phyloP scores from a whole-genome alignment of 2,113 vertebrate species.

The Trochalopteron elliotii region DNA sequence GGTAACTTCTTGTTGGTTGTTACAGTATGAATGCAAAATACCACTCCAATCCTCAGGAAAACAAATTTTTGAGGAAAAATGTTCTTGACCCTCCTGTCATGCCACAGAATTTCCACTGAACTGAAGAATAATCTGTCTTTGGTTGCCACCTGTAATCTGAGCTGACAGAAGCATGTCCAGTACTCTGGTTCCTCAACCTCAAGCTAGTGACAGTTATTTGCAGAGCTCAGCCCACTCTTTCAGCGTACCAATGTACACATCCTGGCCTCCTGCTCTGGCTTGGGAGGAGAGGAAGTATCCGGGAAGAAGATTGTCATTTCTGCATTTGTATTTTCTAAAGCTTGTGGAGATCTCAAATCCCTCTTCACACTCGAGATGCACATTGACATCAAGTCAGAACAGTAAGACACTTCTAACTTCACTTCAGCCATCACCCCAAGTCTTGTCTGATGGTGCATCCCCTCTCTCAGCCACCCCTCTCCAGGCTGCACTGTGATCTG shows the following conservation, averaged over 20 bases:
- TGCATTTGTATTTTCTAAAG: neutral
- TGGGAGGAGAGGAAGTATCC: neutral
- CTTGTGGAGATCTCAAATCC: neutral
- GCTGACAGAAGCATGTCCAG: neutral
- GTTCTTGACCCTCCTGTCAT: neutral
- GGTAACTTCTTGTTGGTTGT: neutral
- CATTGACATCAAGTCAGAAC: neutral
- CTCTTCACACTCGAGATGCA: neutral
- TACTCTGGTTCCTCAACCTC: neutral
- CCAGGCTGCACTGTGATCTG: neutral
- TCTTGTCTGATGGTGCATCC: neutral
- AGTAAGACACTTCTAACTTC: neutral
- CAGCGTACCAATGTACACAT: neutral
- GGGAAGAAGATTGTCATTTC: neutral
- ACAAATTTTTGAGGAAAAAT: neutral
- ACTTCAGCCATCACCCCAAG: neutral
- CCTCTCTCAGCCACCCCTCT: too few species aligned
- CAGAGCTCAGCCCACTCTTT: neutral
- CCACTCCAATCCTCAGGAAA: neutral
- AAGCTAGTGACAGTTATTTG: neutral
- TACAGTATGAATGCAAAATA: neutral
- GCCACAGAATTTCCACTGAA: neutral
- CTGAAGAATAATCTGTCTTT: neutral
- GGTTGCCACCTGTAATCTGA: neutral
- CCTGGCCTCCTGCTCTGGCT: neutral